Evolutionary conservation across 2,113 vertebrate genomes (phyloP).

Genomic region (Istiophorus platypterus): DNA sequence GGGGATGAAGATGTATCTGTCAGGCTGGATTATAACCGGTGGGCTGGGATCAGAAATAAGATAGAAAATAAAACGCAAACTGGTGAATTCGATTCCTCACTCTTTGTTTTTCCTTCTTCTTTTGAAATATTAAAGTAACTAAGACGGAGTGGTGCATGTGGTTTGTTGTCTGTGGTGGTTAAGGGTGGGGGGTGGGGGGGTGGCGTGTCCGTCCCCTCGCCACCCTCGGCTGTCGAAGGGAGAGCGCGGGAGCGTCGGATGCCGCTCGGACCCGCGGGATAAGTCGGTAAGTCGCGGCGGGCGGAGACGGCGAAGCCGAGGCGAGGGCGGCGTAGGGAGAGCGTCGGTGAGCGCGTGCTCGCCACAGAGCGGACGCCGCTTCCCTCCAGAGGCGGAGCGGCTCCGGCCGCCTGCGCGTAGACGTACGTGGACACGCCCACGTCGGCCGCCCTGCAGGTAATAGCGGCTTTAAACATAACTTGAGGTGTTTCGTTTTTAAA

Average conservation of each 20-base stretch:
- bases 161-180: conserved; percentile 22
- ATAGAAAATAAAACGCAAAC: conserved; percentile 1
- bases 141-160: neutral
- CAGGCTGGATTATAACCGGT: conserved; percentile 28
- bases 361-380: too few relatives aligned
- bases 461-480: conserved; percentile 20
- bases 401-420: too few relatives aligned
- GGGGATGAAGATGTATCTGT: conserved; percentile 47
- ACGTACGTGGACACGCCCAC: too few relatives aligned
- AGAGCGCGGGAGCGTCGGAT: conserved; percentile 79
- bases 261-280: conserved; percentile 80
- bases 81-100: neutral
- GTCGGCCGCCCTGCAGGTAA: conserved; percentile 10
- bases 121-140: neutral
- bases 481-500: conserved; percentile 34
- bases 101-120: neutral
- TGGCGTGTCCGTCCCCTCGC: conserved; percentile 17
- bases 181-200: conserved; percentile 12
- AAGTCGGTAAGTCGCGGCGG: conserved; percentile 84
- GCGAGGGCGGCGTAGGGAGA: conserved; percentile 80
- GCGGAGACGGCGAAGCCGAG: too few relatives aligned
- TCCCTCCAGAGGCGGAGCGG: too few relatives aligned
- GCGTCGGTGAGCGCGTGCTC: too few relatives aligned
- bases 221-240: too few relatives aligned
- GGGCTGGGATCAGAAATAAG: neutral